These are phyloP conservation scores for Zele albiditarsus DNA, from an alignment of 2,888 invertebrate species.

Conservation along the genomic window DNA sequence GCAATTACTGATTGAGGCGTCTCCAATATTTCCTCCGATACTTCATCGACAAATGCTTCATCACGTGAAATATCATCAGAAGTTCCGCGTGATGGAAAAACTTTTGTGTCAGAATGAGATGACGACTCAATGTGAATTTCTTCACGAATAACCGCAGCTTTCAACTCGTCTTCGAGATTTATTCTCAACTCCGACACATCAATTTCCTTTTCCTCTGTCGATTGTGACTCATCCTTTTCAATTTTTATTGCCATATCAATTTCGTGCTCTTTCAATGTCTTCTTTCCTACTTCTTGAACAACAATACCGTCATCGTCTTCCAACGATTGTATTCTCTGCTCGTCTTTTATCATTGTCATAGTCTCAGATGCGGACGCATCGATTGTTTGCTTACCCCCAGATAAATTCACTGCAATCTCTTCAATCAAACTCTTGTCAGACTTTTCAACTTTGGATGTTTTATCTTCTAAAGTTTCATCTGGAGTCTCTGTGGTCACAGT, in stretches of 20 bases:
- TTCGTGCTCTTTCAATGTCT: slow-evolving; percentile 55
- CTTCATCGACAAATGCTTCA: slow-evolving; percentile 40
- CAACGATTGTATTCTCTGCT: slow-evolving; percentile 52
- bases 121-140: slow-evolving; percentile 42
- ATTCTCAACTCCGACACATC: slow-evolving; percentile 42
- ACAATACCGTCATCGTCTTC: slow-evolving; percentile 60
- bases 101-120: slow-evolving; percentile 30
- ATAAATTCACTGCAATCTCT: slow-evolving; percentile 59
- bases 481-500: slow-evolving; percentile 60
- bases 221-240: slow-evolving; percentile 51
- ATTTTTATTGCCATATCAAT: slow-evolving; percentile 61
- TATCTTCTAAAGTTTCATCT: slow-evolving; percentile 60
- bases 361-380: slow-evolving; percentile 61
- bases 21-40: slow-evolving; percentile 42
- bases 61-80: slow-evolving; percentile 45
- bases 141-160: slow-evolving; percentile 50
- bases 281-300: slow-evolving; percentile 56
- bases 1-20: slow-evolving; percentile 48
- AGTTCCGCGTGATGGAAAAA: slow-evolving; percentile 47
- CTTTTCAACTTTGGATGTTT: slow-evolving; percentile 56
- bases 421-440: slow-evolving; percentile 55
- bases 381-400: slow-evolving; percentile 59
- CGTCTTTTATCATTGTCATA: slow-evolving; percentile 55
- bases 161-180: slow-evolving; percentile 49
- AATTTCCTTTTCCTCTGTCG: slow-evolving; percentile 34